Conservation (phyloP, 2,113 vertebrate genomes). For the Notechis scutatus region DNA sequence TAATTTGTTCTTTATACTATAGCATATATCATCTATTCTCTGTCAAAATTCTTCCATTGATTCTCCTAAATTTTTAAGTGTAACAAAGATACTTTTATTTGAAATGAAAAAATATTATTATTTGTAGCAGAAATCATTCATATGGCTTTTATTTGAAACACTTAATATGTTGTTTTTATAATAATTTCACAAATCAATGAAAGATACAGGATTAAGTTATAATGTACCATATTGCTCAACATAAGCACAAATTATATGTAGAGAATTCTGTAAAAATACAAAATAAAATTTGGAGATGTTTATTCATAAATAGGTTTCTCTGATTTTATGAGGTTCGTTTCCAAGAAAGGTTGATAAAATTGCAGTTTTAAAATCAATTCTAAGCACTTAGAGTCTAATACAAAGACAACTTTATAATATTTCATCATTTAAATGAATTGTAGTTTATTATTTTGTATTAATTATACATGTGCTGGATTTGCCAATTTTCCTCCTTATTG, state of each 20-base stretch:
- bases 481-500: neutral
- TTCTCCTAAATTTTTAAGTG: neutral
- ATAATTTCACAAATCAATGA: neutral
- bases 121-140: neutral
- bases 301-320: neutral
- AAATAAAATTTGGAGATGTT: neutral
- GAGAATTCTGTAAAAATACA: neutral
- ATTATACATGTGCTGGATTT: neutral
- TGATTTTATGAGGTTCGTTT: neutral
- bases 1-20: neutral
- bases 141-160: neutral
- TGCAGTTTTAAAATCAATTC: neutral
- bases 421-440: neutral
- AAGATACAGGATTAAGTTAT: neutral
- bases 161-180: neutral
- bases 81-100: neutral
- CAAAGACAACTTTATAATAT: neutral
- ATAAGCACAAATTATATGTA: neutral
- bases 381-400: neutral
- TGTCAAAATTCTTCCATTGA: neutral
- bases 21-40: neutral
- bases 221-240: neutral
- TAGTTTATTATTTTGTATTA: neutral
- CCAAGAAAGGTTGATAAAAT: neutral
- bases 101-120: neutral